Evolutionary conservation across 2,888 invertebrate species (phyloP), one percentile per base, ranked within the genome.

Genomic region (Sipha maydis): DNA sequence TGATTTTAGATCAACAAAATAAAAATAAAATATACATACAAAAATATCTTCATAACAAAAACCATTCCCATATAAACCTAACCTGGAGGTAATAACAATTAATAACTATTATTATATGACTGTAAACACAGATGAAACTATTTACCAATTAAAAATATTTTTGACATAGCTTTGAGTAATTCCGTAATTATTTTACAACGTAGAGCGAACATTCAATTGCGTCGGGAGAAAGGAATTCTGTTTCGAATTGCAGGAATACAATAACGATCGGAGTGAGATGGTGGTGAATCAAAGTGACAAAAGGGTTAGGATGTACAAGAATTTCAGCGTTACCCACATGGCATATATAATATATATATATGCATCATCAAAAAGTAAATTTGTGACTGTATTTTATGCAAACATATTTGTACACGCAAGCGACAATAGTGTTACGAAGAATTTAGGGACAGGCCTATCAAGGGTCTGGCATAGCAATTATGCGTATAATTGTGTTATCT

Each of bases 301-400:
- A 7, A 69, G n/a, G 28, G 34, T 56, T 38, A 19, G 8, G 48
- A 14, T 41, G 56, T 38, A 75, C 38, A 84, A 61, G 73, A 84
- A 84, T 84, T 84, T 61, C 38, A 25, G 14, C 28, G 28, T 75
- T 38, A 28, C 38, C 61, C 21, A 14, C 56, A 38, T 83, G 11
- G 48, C 11, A 48, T 61, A 21, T 7, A 56, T 21, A 21, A 14
- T 14, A 48, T 61, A 21, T 17, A 17, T 56, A n/a, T 61, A 38
- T 61, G n/a, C 69, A 9, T 61, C 75, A 56, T 84, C 83, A 75
- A 38, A 41, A 83, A 56, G 11, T 34, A 54, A 34, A 19, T 56
- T 73, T 54, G 69, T 21, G 71, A 83, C 73, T 73, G 73, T 56
- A 38, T 73, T 71, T 73, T 9, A 73, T 48, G 41, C 21, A 54